Evolutionary conservation across 1,140 invertebrate species (phyloP), one percentile per base, ranked within the genome.

Genomic region (Cotesia chilonis): DNA sequence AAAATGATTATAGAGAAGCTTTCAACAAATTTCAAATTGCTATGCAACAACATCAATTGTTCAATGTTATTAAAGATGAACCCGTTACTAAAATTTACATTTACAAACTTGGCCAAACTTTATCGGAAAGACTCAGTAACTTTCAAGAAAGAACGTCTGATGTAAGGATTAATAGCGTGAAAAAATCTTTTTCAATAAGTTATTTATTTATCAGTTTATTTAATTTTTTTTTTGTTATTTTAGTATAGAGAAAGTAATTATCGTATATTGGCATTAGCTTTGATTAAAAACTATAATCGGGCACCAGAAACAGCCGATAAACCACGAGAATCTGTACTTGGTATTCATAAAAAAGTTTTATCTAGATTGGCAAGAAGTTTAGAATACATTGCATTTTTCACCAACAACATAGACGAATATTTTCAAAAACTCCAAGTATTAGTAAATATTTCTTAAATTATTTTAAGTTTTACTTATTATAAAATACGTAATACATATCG

Each of bases 351-450:
- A 28, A 28, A 28, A 28, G 20, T 28, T 28, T 35, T 61, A 10
- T 28, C 17, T 36, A 3, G 59, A 61, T 35, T 61, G 9, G 59
- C 59, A 20, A 61, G 59, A 35, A 61, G 6, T 61, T 9, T 61
- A 28, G 59, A 61, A 12, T 61, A 61, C 12, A 20, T 35, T 20
- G 14, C 14, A 61, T 61, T 57, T 57, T 17, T 3, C 9, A 28
- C 14, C 3, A 61, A 61, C 2, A 28, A 28, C 0, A 28, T 28
- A 28, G 20, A 28, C 20, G 20, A 28, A 1, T 28, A 28, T 2
- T 61, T 6, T 7, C 5, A 12, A 35, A 61, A 28, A 28, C 6
- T 10, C 4, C 7, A 61, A 35, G 5, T 61, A 35, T 7, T 61
- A 9, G 10, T 28, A 28, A 28, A 28, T 28, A 28, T 28, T 28